These are phyloP conservation scores for Notothenia rossii DNA, from an alignment of 2,113 vertebrate genomes.

Conservation along the genomic window DNA sequence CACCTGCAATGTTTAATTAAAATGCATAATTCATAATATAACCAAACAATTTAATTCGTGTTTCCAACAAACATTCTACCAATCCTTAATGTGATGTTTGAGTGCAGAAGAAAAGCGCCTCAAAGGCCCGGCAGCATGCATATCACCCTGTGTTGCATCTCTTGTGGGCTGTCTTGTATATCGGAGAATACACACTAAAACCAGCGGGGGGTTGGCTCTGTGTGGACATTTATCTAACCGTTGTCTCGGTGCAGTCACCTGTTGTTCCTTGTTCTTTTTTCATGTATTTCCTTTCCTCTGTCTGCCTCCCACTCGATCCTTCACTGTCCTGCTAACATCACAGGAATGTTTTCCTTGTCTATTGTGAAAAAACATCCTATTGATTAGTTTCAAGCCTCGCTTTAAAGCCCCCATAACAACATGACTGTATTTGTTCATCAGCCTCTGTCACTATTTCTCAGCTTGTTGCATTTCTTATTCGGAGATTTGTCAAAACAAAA, in stretches of 20 bases:
- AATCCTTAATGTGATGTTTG: background rate
- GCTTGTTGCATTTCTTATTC: background rate
- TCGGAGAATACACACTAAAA: background rate
- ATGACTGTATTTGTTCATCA: no score
- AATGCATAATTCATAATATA: background rate
- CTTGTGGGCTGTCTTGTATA: background rate
- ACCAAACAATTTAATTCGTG: background rate
- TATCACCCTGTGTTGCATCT: background rate
- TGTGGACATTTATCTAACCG: background rate
- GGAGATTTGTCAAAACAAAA: background rate
- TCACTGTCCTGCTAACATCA: background rate
- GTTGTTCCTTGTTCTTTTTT: conserved; percentile 18
- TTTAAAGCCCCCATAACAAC: no score
- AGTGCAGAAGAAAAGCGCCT: no score
- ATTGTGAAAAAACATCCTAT: background rate
- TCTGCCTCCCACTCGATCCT: background rate
- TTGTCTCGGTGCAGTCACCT: conserved; percentile 8
- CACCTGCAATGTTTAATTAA: background rate
- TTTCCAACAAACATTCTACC: background rate
- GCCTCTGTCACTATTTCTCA: background rate
- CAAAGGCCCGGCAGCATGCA: background rate
- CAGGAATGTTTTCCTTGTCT: conserved; percentile 9
- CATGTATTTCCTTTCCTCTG: background rate
- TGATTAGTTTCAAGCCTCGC: background rate
- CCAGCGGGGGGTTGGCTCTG: background rate